Base-by-base conservation (phyloP, 2,113 vertebrate species). In the Fregetta grallaria region DNA sequence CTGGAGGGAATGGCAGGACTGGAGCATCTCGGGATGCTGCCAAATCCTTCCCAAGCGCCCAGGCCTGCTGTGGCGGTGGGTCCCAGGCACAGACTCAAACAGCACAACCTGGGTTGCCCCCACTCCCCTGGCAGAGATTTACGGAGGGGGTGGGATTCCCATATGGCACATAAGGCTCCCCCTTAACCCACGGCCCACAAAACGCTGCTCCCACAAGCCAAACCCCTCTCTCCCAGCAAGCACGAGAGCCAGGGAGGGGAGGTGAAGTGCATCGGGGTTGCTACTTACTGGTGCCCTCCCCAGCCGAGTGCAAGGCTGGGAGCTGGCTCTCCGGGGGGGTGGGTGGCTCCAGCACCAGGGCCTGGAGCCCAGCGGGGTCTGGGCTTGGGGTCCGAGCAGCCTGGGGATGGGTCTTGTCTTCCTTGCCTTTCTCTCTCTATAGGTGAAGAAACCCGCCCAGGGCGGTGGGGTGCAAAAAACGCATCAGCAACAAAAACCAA, bases 231-330 rank as follows among this genome's bases (percentile, higher is more conserved):
- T 82, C 78, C 87, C n/a, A 7, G 67, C 4, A 4, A 62, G n/a
- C 20, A 2, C 5, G 4, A 42, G 63, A 47, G 32, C 83, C 5
- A 2, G 55, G 73, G 18, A 50, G 47, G 20, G 20, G 94, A 67
- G 73, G 56, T 18, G 67, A 59, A 47, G 78, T 23, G 53, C 30
- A 40, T 27, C 3, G 11, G 72, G n/a, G 47, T 73, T 91, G 83
- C 95, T 99, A 99, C 99, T 99, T 99, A 99, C 99, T 97, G 96
- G 97, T 98, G 96, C 98, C 98, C 98, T 99, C 98, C 95, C 97
- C 98, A 96, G 98, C 98, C 96, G 87, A 98, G 95, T 96, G 98
- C 75, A 98, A 95, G 98, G 98, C 98, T 88, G 98, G 98, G 97
- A 97, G 98, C 71, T 98, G 98, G 97, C 98, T 98, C 96, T 98